phyloP scores from a whole-genome alignment of 2,888 invertebrate genomes.

The Agonopterix alstromeriana region DNA sequence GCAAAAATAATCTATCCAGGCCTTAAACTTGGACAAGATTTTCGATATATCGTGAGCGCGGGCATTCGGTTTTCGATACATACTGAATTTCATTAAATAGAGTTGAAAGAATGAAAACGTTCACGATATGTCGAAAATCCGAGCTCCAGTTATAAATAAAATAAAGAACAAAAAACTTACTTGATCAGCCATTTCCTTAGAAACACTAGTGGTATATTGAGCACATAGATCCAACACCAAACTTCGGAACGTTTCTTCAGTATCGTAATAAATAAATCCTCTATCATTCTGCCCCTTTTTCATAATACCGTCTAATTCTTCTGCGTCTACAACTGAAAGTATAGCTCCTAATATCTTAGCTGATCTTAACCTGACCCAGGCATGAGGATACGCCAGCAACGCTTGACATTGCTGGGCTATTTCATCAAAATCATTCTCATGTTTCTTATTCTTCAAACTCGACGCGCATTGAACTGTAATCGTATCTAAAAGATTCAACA shows the following conservation, averaged over 20 bases:
- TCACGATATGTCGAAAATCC: too few relatives aligned
- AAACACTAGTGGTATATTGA: conserved; percentile 82
- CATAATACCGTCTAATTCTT: conserved; percentile 73
- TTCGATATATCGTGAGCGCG: too few relatives aligned
- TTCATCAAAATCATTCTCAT: conserved; percentile 68
- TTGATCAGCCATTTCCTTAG: conserved; percentile 85
- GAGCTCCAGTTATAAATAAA: too few relatives aligned
- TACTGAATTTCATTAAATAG: too few relatives aligned
- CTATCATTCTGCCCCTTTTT: conserved; percentile 50
- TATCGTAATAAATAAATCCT: conserved; percentile 79
- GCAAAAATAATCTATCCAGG: too few relatives aligned
- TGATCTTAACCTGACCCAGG: conserved; percentile 89
- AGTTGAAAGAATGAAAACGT: too few relatives aligned
- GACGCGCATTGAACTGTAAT: conserved; percentile 79
- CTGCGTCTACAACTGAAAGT: conserved; percentile 78
- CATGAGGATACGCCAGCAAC: conserved; percentile 87
- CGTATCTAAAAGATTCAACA: conserved; percentile 82
- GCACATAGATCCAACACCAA: conserved; percentile 85
- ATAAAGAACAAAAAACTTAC: conserved; percentile 27
- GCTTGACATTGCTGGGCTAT: conserved; percentile 81
- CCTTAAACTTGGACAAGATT: too few relatives aligned
- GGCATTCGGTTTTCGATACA: too few relatives aligned
- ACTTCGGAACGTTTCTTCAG: conserved; percentile 78
- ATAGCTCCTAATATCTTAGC: conserved; percentile 86
- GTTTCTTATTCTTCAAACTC: conserved; percentile 72